Evolutionary conservation across 2,113 vertebrate genomes (phyloP).

Genomic region (Cebus imitator): DNA sequence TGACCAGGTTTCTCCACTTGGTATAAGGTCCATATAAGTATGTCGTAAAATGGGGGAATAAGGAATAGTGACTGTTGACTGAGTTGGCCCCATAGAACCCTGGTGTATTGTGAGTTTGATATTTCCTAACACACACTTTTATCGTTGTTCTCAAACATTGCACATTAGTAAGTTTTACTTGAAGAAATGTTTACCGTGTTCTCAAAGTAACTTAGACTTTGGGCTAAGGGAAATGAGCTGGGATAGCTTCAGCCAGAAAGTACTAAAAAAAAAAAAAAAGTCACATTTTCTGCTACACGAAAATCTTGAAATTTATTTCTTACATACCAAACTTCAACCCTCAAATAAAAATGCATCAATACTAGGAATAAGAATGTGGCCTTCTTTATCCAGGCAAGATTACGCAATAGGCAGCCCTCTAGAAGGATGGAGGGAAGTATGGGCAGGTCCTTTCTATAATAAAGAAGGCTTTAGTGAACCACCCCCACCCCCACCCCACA

Average conservation of each 20-base stretch:
- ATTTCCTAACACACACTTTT: background rate
- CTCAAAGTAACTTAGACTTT: background rate
- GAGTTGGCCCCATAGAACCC: background rate
- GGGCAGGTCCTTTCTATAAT: background rate
- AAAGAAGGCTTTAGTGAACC: background rate
- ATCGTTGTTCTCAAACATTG: background rate
- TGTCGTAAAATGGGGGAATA: background rate
- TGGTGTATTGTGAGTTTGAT: background rate
- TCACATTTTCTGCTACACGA: background rate
- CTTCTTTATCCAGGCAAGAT: background rate
- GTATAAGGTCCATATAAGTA: background rate
- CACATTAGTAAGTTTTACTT: background rate
- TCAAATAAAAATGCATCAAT: background rate
- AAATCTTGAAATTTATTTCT: conserved; percentile 20
- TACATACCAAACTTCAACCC: background rate
- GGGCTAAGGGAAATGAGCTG: background rate
- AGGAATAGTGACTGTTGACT: background rate
- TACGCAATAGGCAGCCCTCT: background rate
- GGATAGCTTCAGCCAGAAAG: background rate
- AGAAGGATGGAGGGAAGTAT: too few relatives aligned
- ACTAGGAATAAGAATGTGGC: background rate
- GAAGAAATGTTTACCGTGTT: background rate
- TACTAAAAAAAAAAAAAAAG: background rate
- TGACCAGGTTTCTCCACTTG: background rate
- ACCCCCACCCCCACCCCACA: background rate